A percentile compares a stretch with the other conserved stretches of the same genome.
Evolutionary conservation across 2,888 invertebrate species (phyloP).

Genomic region (Chirona hameri): DNA sequence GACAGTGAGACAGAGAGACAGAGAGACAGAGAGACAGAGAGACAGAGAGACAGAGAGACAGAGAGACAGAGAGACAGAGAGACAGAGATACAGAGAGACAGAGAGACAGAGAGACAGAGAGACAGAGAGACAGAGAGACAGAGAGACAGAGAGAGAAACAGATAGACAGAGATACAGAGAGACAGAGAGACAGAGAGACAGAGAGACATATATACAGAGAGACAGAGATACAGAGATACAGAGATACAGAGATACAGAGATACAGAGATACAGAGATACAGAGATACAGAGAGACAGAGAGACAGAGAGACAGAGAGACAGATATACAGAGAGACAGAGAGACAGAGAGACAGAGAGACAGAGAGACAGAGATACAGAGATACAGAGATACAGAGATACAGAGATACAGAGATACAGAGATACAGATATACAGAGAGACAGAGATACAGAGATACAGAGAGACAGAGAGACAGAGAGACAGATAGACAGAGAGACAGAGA

Average conservation of each 20-base stretch:
- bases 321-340: background rate
- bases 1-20: slow-evolving; percentile 30
- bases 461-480: background rate
- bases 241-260: background rate
- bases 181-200: slow-evolving; percentile 5
- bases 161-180: background rate
- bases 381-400: slow-evolving; percentile 14
- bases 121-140: slow-evolving; percentile 24
- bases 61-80: slow-evolving; percentile 6
- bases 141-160: slow-evolving; percentile 24
- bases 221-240: too few relatives aligned
- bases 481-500: slow-evolving; percentile 26
- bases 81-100: background rate
- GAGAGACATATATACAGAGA: too few relatives aligned
- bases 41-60: background rate
- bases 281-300: slow-evolving; percentile 9
- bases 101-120: slow-evolving; percentile 27
- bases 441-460: slow-evolving; percentile 3
- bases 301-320: background rate
- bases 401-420: slow-evolving; percentile 24
- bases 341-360: background rate
- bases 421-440: background rate
- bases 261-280: slow-evolving; percentile 29
- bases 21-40: slow-evolving; percentile 11
- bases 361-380: slow-evolving; percentile 26